Base-by-base conservation (phyloP, 35 echinoderm and acorn worm genomes). In the Holothuria glaberrima region DNA sequence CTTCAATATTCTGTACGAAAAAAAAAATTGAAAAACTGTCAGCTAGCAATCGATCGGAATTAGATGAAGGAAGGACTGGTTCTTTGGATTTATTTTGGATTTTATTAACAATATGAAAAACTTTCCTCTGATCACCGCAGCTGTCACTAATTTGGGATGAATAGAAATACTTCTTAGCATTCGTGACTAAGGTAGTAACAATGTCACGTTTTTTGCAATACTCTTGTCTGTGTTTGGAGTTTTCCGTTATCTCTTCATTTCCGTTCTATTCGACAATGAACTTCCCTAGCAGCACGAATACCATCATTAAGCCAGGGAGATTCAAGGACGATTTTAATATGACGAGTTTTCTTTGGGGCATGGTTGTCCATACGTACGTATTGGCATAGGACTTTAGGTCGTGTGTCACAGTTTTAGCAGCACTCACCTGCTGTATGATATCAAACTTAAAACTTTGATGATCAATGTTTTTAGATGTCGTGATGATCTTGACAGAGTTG, bases 401-500 rank as follows among this genome's bases (percentile, higher is more conserved):
- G n/a, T n/a, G n/a, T n/a, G n/a, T n/a, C n/a, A n/a, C n/a, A 32
- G 18, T 28, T 10, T 19, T 72, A 28, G 24, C 29, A 72, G 30
- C 69, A 72, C 30, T 72, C 69, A 32, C 25, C 69, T 33, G 69
- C 18, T 72, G 24, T 72, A 17, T 19, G 9, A 72, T 27, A 72
- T 17, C 69, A 19, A 30, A n/a, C 24, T 72, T 72, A 33, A 72
- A 72, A 10, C 30, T 26, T 72, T 72, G 69, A 31, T 9, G 24
- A 28, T 33, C 71, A 90, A 80, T 90, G 88, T n/a, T 62, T 71
- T 54, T 68, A 45, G 57, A 12, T 16, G 83, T 27, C 60, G 16
- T 4, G 20, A 28, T 22, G 58, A 83, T 88, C 6, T 86, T n/a
- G 12, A 66, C n/a, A 75, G 48, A 71, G 66, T 94, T 68, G 71